A percentile compares a stretch with the other conserved stretches of the same genome.
These are phyloP conservation scores for Chaetodon trifascialis DNA, from an alignment of 2,113 vertebrate species.

Conservation along the genomic window DNA sequence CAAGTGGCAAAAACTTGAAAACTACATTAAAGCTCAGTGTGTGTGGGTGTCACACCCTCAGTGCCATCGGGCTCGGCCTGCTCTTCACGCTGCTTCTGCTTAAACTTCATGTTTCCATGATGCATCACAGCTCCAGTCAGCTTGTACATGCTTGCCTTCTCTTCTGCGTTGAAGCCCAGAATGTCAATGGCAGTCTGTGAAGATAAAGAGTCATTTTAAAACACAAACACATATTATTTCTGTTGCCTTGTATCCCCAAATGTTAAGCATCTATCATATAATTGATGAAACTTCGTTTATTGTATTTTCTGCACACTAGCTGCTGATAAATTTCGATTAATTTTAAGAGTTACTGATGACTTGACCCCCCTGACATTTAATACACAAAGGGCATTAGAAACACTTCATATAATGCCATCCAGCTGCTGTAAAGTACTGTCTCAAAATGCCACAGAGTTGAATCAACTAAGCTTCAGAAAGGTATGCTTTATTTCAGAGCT, in stretches of 20 bases:
- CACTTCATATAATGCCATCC: background rate
- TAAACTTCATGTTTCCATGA: slow-evolving; percentile 95
- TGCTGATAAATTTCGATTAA: no score
- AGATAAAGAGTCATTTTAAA: slow-evolving; percentile 12
- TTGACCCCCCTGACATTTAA: background rate
- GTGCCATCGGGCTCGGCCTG: slow-evolving; percentile 92
- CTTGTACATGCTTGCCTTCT: slow-evolving; percentile 89
- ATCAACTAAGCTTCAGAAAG: background rate
- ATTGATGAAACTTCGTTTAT: no score
- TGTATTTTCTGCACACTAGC: background rate
- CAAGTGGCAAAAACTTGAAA: background rate
- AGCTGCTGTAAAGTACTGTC: background rate
- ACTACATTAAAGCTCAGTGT: background rate
- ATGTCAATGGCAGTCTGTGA: slow-evolving; percentile 84
- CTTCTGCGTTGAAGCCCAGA: slow-evolving; percentile 87
- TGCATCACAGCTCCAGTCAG: slow-evolving; percentile 92
- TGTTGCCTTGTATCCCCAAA: background rate
- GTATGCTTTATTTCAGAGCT: background rate
- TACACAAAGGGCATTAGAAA: background rate
- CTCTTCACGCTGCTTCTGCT: slow-evolving; percentile 92
- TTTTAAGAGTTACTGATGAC: background rate
- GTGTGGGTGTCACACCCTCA: slow-evolving; percentile 84
- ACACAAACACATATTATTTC: background rate
- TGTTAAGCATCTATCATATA: background rate
- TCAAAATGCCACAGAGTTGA: no score